These are phyloP conservation scores for Coptodon rendalli DNA, from an alignment of 2,113 vertebrate species.

Conservation along the genomic window DNA sequence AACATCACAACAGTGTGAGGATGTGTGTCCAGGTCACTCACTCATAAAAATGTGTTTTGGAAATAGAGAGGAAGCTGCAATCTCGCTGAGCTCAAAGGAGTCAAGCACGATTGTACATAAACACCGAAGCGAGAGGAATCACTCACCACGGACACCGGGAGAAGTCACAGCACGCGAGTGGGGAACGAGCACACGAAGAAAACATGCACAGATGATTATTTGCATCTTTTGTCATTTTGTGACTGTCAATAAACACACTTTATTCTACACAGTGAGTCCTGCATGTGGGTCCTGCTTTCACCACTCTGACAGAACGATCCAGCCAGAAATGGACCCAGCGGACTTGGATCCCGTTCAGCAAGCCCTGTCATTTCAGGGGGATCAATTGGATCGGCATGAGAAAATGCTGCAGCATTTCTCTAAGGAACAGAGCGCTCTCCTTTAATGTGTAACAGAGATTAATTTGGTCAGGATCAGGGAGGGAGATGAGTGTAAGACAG, in stretches of 20 bases:
- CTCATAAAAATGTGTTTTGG: constrained; percentile 94
- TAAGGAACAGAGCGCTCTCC: neutral
- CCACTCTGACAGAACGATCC: neutral
- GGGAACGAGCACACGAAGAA: neutral
- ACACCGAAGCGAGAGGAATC: neutral
- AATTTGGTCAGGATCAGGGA: neutral
- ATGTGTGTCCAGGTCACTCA: constrained; percentile 39
- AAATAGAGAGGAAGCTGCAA: constrained; percentile 90
- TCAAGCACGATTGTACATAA: neutral
- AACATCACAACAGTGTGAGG: neutral
- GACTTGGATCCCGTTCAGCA: neutral
- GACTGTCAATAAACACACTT: neutral
- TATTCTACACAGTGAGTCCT: neutral
- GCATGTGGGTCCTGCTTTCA: neutral
- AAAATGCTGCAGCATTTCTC: neutral
- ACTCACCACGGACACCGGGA: neutral
- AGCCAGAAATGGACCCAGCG: neutral
- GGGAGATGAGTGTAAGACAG: neutral
- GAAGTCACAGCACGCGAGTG: neutral
- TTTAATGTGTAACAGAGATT: neutral
- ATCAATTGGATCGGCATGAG: neutral
- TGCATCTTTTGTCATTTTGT: neutral
- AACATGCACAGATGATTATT: neutral
- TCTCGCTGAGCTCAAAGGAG: constrained; percentile 76
- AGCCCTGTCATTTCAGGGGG: neutral